Percentiles rank a stretch among this genome's conserved stretches.
These are phyloP conservation scores for Picus viridis DNA, from an alignment of 2,797 vertebrate genomes.

Conservation along the genomic window DNA sequence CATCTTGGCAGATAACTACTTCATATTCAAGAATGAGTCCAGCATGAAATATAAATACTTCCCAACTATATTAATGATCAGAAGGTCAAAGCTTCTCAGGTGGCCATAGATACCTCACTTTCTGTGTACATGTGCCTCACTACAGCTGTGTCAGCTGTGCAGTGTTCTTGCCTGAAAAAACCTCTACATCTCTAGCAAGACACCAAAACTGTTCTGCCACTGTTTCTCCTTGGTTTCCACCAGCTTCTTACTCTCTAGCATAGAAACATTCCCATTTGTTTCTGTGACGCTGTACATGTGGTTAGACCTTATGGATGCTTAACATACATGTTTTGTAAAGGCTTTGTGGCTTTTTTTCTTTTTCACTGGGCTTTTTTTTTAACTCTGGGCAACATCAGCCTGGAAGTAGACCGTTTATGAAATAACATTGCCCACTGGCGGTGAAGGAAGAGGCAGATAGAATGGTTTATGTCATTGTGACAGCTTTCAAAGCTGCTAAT, in stretches of 20 bases:
- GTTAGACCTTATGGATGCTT: conserved; percentile 46
- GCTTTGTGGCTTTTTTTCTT: conserved; percentile 6
- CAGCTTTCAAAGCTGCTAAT: conserved; percentile 76
- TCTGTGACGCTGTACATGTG: conserved; percentile 25
- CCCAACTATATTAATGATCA: not conserved
- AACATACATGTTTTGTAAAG: conserved; percentile 42
- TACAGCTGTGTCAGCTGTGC: not conserved
- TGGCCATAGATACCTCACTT: not conserved
- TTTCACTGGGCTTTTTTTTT: not conserved
- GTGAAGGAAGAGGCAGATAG: conserved; percentile 68
- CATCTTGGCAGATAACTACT: not conserved
- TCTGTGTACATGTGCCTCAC: not conserved
- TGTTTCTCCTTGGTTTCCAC: conserved; percentile 29
- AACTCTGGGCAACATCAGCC: conserved; percentile 41
- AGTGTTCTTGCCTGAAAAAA: not conserved
- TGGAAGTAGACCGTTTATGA: conserved; percentile 62
- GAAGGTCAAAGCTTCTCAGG: not conserved
- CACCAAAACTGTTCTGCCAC: not conserved
- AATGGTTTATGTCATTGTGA: conserved; percentile 77
- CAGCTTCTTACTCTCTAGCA: conserved; percentile 37
- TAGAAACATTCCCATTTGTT: conserved; percentile 44
- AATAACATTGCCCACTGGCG: conserved; percentile 76
- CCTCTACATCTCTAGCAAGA: not conserved
- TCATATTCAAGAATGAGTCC: conserved; percentile 6
- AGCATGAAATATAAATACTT: conserved; percentile 11